These are phyloP conservation scores for Butorides virescens DNA, from an alignment of 2,113 vertebrate species.

Conservation along the genomic window DNA sequence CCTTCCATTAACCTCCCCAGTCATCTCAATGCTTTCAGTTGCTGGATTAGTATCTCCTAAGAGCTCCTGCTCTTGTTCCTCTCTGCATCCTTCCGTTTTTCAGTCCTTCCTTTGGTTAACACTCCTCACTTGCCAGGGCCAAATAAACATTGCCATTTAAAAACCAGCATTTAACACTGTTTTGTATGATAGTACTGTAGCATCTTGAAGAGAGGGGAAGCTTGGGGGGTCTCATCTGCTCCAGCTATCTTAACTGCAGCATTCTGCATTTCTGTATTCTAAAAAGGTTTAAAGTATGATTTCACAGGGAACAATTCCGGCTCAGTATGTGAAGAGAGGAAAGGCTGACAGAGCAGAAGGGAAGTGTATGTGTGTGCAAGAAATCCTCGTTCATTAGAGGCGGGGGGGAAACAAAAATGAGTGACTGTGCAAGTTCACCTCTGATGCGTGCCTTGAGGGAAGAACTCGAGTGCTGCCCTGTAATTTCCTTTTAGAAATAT, in stretches of 20 bases:
- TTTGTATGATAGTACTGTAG: background rate
- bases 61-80: background rate
- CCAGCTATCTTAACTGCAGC: background rate
- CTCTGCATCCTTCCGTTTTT: background rate
- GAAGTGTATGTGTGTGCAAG: background rate
- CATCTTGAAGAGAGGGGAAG: background rate
- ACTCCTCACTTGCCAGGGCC: background rate
- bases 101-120: background rate
- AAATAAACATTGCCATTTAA: background rate
- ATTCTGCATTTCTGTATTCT: background rate
- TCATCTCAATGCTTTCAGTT: background rate
- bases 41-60: background rate
- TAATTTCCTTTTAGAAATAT: background rate
- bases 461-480: background rate
- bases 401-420: background rate
- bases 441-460: background rate
- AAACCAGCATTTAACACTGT: background rate
- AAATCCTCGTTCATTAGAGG: background rate
- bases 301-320: background rate
- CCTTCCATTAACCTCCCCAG: background rate
- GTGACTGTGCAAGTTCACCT: background rate
- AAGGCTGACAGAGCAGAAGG: background rate
- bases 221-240: background rate
- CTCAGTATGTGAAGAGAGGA: background rate
- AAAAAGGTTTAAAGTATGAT: background rate